phyloP scores from a whole-genome alignment of 2,113 vertebrate genomes.

The Serinus canaria region DNA sequence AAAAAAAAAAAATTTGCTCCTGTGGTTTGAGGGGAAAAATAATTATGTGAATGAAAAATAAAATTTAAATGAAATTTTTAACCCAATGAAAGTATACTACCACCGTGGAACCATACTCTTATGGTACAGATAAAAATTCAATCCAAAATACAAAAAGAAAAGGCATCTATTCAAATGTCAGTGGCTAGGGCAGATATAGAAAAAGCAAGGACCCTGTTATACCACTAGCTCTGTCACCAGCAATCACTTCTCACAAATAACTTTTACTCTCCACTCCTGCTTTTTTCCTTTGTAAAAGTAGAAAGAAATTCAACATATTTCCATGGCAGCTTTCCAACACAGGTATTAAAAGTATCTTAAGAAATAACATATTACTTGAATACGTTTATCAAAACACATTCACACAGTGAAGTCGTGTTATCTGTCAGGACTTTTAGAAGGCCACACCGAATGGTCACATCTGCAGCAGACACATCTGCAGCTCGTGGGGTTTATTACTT shows the following conservation, averaged over 20 bases:
- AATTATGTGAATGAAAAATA: fast-evolving
- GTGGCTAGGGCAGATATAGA: neutral
- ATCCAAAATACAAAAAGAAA: neutral
- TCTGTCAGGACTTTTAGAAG: neutral
- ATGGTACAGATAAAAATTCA: fast-evolving
- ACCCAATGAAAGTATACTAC: neutral
- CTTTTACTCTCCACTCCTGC: neutral
- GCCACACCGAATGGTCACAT: fast-evolving
- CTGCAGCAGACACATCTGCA: neutral
- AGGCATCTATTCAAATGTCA: neutral
- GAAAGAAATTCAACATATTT: neutral
- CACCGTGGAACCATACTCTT: neutral
- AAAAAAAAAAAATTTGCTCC: neutral
- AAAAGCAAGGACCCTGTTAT: neutral
- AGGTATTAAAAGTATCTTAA: neutral
- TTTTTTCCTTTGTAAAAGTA: neutral
- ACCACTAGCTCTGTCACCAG: neutral
- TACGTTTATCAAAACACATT: neutral
- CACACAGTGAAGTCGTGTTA: neutral
- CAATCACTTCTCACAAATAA: neutral
- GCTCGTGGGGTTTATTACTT: fast-evolving
- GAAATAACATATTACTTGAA: neutral
- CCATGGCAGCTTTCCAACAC: neutral
- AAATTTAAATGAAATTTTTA: neutral
- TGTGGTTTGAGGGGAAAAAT: fast-evolving